Evolutionary conservation across 2,888 invertebrate genomes (phyloP), one percentile per base, ranked within the genome.

Genomic region (Caenorhabditis afra): DNA sequence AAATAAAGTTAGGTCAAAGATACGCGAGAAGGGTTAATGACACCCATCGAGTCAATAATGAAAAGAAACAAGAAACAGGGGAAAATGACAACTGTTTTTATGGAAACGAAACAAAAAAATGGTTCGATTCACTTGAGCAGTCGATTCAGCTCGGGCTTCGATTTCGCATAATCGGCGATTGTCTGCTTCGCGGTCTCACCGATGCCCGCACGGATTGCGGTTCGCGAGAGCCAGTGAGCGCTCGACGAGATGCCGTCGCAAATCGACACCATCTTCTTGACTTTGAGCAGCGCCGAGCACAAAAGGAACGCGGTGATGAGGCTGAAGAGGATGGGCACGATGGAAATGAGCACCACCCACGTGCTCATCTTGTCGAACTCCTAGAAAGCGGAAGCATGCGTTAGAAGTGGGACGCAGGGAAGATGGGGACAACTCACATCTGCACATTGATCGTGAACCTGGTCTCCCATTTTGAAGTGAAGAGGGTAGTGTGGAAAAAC

Each of bases 201-300:
- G 65, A 86, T 74, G 23, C 85, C 85, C 41, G 78, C 83, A 50
- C 85, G 83, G 22, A 84, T 81, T 52, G 86, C 82, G 12, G 86
- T 82, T 16, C 83, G 77, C 8, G 79, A 81, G 29, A 86, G 68
- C 85, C 85, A 85, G 61, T 84, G 81, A 16, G 84, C 80, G 53
- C 81, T 83, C 4, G 71, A 47, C 52, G 71, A 79, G 79, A 71
- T 76, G 12, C 53, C 62, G 14, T 75, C 73, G 18, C 76, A 76
- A 4, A 76, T 52, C 35, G 45, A 57, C 10, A 58, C 41, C 64
- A 76, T 67, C 49, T 53, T 76, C 37, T 64, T 76, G 23, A 76
- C 58, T 49, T 64, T 76, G 14, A 68, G 22, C 22, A 64, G 44
- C 10, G 64, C 47, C 0, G 45, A 20, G 20, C 65, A 64, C n/a